phyloP scores from a whole-genome alignment of 1,140 invertebrate species.

The Dendroctonus ponderosae region DNA sequence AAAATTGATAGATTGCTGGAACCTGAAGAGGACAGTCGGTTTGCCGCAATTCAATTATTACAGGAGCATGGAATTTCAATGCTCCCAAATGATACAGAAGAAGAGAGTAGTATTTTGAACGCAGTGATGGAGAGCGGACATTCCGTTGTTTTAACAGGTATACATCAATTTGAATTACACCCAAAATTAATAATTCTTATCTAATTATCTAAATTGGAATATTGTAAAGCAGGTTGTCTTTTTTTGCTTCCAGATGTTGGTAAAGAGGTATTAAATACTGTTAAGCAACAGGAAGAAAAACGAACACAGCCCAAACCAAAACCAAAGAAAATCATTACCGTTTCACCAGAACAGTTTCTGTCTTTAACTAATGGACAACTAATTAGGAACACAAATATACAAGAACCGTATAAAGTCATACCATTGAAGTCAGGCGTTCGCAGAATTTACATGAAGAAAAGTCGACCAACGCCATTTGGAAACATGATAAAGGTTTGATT shows the following conservation, averaged over 20 bases:
- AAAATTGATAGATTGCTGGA: conserved; percentile 33
- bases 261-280: conserved; percentile 68
- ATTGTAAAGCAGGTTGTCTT: conserved; percentile 11
- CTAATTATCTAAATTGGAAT: too few species aligned
- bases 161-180: conserved; percentile 7
- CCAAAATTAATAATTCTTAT: too few species aligned
- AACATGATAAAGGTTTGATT: conserved; percentile 38
- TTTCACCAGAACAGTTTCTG: conserved; percentile 47
- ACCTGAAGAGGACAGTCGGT: conserved; percentile 44
- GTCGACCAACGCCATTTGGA: conserved; percentile 40
- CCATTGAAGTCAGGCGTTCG: conserved; percentile 43
- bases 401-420: conserved; percentile 36
- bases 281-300: conserved; percentile 51
- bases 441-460: conserved; percentile 51
- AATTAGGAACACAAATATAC: conserved; percentile 27
- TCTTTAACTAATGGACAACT: conserved; percentile 40
- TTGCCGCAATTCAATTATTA: conserved; percentile 56
- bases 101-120: conserved; percentile 69
- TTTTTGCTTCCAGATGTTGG: conserved; percentile 60
- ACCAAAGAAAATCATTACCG: conserved; percentile 49
- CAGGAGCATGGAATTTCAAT: conserved; percentile 80
- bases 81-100: conserved; percentile 69
- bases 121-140: conserved; percentile 78
- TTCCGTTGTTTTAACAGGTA: conserved; percentile 74
- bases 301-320: conserved; percentile 36